Evolutionary conservation across 2,888 invertebrate species (phyloP).

Genomic region (Epinotia brunnichana): DNA sequence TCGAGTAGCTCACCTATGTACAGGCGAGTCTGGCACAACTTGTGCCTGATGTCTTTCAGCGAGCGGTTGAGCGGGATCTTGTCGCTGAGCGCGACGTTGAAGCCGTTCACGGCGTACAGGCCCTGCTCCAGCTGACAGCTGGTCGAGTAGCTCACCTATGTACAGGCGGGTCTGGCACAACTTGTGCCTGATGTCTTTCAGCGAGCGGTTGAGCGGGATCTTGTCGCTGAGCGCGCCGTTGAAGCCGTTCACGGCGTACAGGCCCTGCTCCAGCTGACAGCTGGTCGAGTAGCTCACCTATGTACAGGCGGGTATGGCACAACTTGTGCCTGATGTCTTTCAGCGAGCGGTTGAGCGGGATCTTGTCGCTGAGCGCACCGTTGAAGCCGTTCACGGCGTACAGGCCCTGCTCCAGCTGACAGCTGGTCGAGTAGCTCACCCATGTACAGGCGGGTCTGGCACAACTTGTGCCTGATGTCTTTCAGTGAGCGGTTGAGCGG

Average conservation of each 20-base stretch:
- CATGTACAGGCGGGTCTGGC: constrained; percentile 87
- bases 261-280: constrained; percentile 28
- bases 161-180: no score
- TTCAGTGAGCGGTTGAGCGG: constrained; percentile 78
- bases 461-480: constrained; percentile 88
- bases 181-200: constrained; percentile 89
- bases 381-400: constrained; percentile 97
- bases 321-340: constrained; percentile 92
- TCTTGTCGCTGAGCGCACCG: constrained; percentile 75
- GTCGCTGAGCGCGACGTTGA: constrained; percentile 81
- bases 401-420: constrained; percentile 59
- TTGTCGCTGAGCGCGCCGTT: constrained; percentile 78
- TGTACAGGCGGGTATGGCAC: no score
- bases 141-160: no score
- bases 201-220: constrained; percentile 69
- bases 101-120: constrained; percentile 94
- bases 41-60: constrained; percentile 86
- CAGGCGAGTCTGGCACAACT: constrained; percentile 87
- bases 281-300: no score
- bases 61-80: constrained; percentile 69
- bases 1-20: constrained; percentile 76
- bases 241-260: no score
- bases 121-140: not conserved
- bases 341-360: constrained; percentile 67
- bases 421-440: not conserved